Base-by-base conservation (phyloP, 1,140 invertebrate species). In the Paracyclopina nana region DNA sequence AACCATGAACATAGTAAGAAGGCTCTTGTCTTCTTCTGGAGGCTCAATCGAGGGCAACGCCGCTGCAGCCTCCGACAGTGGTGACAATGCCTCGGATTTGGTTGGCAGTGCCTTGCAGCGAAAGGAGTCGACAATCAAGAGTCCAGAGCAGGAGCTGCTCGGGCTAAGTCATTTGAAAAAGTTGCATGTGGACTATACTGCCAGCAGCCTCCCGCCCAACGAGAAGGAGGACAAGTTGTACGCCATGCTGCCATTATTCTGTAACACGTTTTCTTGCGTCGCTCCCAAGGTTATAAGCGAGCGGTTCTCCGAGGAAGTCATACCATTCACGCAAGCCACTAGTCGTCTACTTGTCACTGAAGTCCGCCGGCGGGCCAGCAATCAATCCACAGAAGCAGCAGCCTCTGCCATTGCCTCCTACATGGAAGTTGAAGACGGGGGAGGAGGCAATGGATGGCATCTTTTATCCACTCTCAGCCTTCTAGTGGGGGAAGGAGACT, bases 161-260 rank as follows among this genome's bases (percentile, higher is more conserved):
- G 88, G 88, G 34, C 71, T 97, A 11, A 90, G 86, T 76, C 90
- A 95, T 60, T 72, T 97, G 3, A 85, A 92, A 58, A 96, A 95
- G 66, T 70, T 96, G 8, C 96, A 95, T 67, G 79, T 81, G 20
- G 90, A 95, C 60, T 91, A 88, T 59, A 80, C 78, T 18, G 83
- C 92, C 69, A 81, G 85, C 29, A 68, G 77, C 14, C 79, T 83
- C 57, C 72, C 78, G 6, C 68, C 87, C 1, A 74, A 73, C 27
- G 84, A 94, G 65, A 76, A 80, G 54, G 86, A 95, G 66, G 81
- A 83, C 60, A 91, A 92, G 66, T 70, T 97, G 1, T 96, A 96
- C 65, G 92, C 90, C 65, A 94, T 97, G 85, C 70, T 98, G 58
- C 92, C 92, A 34, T 69, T 97, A 8, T 97, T 98, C 68, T 92